Percentiles rank a stretch among this genome's conserved stretches.
These are phyloP conservation scores for Agrypnia vestita DNA, from an alignment of 1,140 invertebrate species.

Conservation along the genomic window DNA sequence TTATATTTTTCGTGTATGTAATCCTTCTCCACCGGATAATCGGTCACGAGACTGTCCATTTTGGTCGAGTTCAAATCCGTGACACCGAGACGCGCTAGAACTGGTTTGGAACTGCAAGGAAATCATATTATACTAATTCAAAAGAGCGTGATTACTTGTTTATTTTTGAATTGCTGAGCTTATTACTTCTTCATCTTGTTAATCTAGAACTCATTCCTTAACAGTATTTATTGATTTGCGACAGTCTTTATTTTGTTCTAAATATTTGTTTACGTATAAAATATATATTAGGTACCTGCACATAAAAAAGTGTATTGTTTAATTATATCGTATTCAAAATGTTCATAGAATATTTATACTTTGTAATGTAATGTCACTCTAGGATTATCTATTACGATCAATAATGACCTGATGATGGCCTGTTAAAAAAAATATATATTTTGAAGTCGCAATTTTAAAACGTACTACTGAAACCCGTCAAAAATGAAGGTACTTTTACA, in stretches of 20 bases:
- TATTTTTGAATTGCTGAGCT: background rate
- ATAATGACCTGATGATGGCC: too few relatives aligned
- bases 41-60: slow-evolving; percentile 62
- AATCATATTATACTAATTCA: background rate
- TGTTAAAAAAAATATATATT: too few relatives aligned
- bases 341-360: too few relatives aligned
- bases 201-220: too few relatives aligned
- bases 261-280: background rate
- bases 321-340: too few relatives aligned
- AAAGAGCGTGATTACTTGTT: background rate
- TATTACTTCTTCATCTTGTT: background rate
- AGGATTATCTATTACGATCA: too few relatives aligned
- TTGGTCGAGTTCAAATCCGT: slow-evolving; percentile 62
- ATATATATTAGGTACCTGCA: background rate
- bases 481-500: too few relatives aligned
- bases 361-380: too few relatives aligned
- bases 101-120: slow-evolving; percentile 63
- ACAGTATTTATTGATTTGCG: too few relatives aligned
- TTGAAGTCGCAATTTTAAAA: too few relatives aligned
- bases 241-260: background rate
- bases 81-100: slow-evolving; percentile 64
- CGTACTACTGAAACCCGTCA: too few relatives aligned
- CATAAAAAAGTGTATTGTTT: background rate
- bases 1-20: slow-evolving; percentile 70
- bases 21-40: slow-evolving; percentile 65